Evolutionary conservation across 2,113 vertebrate species (phyloP).

Genomic region (Dryoscopus gambensis): DNA sequence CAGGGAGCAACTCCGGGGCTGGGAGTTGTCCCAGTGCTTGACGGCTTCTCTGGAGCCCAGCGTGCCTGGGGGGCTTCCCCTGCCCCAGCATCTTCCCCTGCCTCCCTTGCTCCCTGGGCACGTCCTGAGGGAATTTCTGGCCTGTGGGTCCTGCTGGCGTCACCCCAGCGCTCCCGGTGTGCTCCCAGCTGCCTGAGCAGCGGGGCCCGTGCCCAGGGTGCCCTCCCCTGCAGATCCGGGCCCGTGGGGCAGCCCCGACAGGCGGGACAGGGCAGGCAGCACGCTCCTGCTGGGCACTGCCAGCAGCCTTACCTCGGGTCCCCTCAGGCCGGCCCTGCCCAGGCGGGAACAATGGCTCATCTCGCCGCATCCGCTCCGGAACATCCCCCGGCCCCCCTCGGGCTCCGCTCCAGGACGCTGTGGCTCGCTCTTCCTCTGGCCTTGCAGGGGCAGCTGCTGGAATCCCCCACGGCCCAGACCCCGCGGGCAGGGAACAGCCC

Average conservation of each 20-base stretch:
- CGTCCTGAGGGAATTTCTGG: background rate
- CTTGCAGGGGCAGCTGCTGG: background rate
- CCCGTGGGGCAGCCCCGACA: fast-evolving
- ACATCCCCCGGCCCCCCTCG: background rate
- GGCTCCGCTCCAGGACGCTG: background rate
- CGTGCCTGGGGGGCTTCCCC: fast-evolving
- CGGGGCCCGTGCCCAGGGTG: background rate
- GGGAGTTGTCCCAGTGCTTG: fast-evolving
- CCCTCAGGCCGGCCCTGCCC: background rate
- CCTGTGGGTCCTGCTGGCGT: background rate
- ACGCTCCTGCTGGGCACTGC: background rate
- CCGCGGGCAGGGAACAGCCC: background rate
- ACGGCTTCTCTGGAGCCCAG: background rate
- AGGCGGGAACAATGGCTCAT: constrained; percentile 20
- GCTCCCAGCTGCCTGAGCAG: fast-evolving
- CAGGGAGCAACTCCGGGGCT: background rate
- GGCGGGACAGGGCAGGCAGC: background rate
- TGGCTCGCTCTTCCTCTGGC: background rate
- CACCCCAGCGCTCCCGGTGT: fast-evolving
- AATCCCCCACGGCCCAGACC: background rate
- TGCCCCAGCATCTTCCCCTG: background rate
- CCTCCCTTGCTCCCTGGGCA: too few species aligned
- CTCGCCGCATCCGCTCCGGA: background rate
- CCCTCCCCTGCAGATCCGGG: fast-evolving
- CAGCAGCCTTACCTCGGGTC: background rate